Conservation (phyloP, 2,113 vertebrate genomes). For the Corythaixoides concolor region DNA sequence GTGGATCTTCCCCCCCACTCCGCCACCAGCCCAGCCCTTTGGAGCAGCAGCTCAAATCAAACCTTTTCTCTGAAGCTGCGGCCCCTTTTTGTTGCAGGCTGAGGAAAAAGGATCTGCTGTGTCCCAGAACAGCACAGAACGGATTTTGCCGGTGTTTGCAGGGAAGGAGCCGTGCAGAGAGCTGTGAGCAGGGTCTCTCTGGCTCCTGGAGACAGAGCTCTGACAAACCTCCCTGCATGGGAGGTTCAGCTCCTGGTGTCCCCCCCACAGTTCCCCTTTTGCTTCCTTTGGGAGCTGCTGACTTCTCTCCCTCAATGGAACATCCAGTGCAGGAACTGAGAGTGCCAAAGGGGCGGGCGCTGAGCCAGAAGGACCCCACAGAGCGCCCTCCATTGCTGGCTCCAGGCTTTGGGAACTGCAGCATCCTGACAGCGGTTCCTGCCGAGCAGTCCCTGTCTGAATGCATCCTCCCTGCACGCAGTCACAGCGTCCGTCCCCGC, state of each 20-base stretch:
- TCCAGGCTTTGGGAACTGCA: neutral
- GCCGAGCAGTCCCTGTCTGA: rapidly evolving
- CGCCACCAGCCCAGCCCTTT: neutral
- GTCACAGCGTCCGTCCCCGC: neutral
- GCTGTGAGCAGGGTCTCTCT: neutral
- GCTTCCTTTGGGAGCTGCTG: neutral
- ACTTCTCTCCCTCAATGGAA: neutral
- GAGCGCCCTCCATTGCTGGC: neutral
- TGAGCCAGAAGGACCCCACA: neutral
- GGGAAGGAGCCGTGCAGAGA: neutral
- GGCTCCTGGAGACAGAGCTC: neutral
- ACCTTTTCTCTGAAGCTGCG: neutral
- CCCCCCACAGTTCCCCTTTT: neutral
- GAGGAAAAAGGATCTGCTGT: neutral
- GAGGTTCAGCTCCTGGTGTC: neutral
- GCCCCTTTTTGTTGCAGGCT: neutral
- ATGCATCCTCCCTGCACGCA: neutral
- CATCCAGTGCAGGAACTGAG: neutral
- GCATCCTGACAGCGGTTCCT: neutral
- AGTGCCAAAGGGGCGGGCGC: neutral
- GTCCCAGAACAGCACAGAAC: neutral
- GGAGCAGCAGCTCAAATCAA: neutral
- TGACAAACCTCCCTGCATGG: neutral
- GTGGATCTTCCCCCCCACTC: neutral
- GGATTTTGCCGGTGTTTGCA: neutral